phyloP scores from a whole-genome alignment of 2,113 vertebrate genomes.

The Carettochelys insculpta region DNA sequence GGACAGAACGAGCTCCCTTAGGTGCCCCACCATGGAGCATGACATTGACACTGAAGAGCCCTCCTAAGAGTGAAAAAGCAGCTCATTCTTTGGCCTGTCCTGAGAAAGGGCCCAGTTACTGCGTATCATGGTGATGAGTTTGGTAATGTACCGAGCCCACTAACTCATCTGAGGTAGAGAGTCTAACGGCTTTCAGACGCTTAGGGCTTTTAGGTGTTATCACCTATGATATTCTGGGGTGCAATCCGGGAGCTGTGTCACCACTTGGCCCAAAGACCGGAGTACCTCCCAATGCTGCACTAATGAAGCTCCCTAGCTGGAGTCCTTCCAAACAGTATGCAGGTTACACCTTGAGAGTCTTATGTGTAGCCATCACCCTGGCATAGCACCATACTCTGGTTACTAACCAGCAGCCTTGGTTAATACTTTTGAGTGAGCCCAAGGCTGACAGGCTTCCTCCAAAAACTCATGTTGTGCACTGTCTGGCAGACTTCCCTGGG shows the following conservation, averaged over 20 bases:
- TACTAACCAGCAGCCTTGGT: neutral
- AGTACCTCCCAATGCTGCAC: neutral
- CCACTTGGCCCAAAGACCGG: neutral
- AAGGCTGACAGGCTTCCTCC: neutral
- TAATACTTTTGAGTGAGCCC: neutral
- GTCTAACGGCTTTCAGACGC: neutral
- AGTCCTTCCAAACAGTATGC: neutral
- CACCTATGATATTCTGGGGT: neutral
- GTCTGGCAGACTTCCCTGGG: neutral
- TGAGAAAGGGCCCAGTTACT: accelerated
- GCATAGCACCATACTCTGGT: neutral
- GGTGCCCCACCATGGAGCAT: accelerated
- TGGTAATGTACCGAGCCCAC: neutral
- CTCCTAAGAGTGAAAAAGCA: neutral
- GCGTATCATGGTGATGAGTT: too few species aligned
- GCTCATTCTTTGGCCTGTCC: neutral
- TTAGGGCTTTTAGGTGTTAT: neutral
- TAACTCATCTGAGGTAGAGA: neutral
- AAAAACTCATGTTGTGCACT: neutral
- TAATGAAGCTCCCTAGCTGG: neutral
- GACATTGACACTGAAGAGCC: neutral
- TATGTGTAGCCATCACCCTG: neutral
- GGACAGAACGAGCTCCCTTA: neutral
- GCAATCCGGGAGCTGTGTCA: neutral
- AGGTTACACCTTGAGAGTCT: neutral